Percentiles rank a stretch among this genome's conserved stretches.
Conservation (phyloP, 2,797 vertebrate species). For the Xerus rutilus region DNA sequence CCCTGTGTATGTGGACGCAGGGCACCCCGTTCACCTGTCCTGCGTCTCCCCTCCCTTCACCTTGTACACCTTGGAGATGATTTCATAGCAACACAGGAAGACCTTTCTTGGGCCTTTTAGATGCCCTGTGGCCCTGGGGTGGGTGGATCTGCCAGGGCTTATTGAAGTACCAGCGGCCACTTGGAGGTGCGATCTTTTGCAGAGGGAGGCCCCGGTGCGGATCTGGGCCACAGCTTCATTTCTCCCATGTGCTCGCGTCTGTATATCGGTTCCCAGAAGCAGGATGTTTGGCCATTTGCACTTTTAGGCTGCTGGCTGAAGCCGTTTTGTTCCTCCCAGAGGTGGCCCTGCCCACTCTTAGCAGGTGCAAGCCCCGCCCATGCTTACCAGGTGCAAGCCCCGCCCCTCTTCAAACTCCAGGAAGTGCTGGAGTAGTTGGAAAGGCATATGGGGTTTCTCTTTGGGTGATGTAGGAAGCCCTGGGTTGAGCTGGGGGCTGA, state of each 20-base stretch:
- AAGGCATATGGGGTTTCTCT: background rate
- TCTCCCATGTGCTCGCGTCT: background rate
- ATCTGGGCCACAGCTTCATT: background rate
- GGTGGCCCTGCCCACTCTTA: background rate
- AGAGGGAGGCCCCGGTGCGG: too few relatives aligned
- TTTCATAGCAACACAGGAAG: background rate
- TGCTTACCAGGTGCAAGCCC: background rate
- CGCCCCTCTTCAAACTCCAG: background rate
- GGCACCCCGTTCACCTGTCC: background rate
- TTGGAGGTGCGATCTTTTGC: background rate
- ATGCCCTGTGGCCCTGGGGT: background rate
- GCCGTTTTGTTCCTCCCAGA: fast-evolving
- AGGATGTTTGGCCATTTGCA: background rate
- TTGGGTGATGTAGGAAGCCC: background rate
- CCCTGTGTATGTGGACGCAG: too few relatives aligned
- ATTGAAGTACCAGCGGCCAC: too few relatives aligned
- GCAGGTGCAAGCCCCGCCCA: background rate
- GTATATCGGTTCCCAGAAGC: background rate
- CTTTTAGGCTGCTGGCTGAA: background rate
- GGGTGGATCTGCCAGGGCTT: too few relatives aligned
- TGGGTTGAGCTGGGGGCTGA: background rate
- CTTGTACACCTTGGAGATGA: background rate
- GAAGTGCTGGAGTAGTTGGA: background rate
- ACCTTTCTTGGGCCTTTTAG: background rate
- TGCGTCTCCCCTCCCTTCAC: background rate